A percentile compares a stretch with the other conserved stretches of the same genome.
Conservation (phyloP, 2,888 invertebrate species). For the Trichacis sp. region DNA sequence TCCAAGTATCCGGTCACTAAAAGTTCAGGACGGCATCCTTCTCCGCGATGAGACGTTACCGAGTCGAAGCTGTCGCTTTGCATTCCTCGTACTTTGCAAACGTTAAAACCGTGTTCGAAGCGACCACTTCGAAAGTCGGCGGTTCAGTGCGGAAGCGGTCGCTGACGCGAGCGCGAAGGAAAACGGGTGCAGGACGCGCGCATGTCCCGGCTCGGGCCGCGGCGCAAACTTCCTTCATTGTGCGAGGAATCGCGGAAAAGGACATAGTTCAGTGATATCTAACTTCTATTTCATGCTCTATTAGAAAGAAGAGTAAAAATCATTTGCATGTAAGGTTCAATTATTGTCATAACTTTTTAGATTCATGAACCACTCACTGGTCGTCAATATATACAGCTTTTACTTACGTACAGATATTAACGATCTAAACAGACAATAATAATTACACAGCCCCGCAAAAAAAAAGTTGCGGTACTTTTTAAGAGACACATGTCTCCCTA, state of each 20-base stretch:
- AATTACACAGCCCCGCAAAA: no score
- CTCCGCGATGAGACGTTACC: slow-evolving; percentile 10
- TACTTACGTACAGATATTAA: no score
- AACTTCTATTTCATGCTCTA: no score
- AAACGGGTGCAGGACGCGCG: slow-evolving; percentile 44
- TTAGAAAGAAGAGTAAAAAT: no score
- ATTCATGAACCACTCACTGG: no score
- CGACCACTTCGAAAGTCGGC: slow-evolving; percentile 58
- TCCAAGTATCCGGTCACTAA: slow-evolving; percentile 21
- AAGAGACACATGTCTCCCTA: no score
- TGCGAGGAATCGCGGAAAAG: slow-evolving; percentile 15
- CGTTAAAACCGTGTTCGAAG: slow-evolving; percentile 46
- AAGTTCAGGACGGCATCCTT: slow-evolving; percentile 25
- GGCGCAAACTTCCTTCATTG: slow-evolving; percentile 34
- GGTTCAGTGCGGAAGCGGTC: slow-evolving; percentile 57
- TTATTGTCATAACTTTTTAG: no score
- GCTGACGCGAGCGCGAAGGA: slow-evolving; percentile 37
- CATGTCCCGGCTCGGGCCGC: slow-evolving; percentile 43
- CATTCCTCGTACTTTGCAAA: slow-evolving; percentile 25
- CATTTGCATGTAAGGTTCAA: no score
- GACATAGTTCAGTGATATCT: no score
- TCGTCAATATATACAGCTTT: no score
- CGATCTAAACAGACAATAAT: no score
- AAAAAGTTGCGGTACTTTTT: no score
- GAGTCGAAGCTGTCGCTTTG: slow-evolving; percentile 17